phyloP scores from a whole-genome alignment of 2,888 invertebrate genomes.

The Hecatera dysodea region DNA sequence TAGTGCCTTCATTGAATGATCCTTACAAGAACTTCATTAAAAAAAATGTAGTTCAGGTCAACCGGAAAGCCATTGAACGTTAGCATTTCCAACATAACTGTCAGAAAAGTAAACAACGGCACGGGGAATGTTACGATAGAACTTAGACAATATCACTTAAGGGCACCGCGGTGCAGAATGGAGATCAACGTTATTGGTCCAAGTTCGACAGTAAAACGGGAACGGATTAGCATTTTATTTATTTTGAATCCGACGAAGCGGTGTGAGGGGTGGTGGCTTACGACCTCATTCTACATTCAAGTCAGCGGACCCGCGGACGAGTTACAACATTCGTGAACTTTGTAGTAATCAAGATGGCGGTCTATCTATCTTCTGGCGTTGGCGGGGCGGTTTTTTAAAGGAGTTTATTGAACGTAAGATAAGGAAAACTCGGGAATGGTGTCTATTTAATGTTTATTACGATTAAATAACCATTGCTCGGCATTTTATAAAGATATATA shows the following conservation, averaged over 20 bases:
- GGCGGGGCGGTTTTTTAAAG: conserved; percentile 8
- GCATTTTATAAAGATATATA: neutral
- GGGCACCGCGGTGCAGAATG: conserved; percentile 33
- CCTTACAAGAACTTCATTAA: conserved; percentile 39
- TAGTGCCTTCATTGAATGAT: conserved; percentile 41
- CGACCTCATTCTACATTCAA: conserved; percentile 67
- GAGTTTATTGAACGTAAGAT: conserved; percentile 28
- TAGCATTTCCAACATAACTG: conserved; percentile 56
- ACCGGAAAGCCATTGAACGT: conserved; percentile 44
- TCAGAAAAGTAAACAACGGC: conserved; percentile 53
- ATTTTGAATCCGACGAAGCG: conserved; percentile 69
- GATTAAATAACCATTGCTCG: too few relatives aligned
- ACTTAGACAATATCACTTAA: conserved; percentile 65
- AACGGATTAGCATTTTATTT: conserved; percentile 79
- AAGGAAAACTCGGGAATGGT: neutral
- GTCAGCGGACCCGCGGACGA: conserved; percentile 62
- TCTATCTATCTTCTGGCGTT: conserved; percentile 35
- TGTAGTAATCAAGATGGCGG: conserved; percentile 62
- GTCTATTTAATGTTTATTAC: neutral
- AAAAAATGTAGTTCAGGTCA: conserved; percentile 55
- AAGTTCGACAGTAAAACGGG: conserved; percentile 76
- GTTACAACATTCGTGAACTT: conserved; percentile 65
- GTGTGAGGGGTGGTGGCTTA: conserved; percentile 56
- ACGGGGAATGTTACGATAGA: conserved; percentile 30
- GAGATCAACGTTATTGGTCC: conserved; percentile 71